Evolutionary conservation across 2,797 vertebrate genomes (phyloP).

Genomic region (Cyprinodon diabolis): DNA sequence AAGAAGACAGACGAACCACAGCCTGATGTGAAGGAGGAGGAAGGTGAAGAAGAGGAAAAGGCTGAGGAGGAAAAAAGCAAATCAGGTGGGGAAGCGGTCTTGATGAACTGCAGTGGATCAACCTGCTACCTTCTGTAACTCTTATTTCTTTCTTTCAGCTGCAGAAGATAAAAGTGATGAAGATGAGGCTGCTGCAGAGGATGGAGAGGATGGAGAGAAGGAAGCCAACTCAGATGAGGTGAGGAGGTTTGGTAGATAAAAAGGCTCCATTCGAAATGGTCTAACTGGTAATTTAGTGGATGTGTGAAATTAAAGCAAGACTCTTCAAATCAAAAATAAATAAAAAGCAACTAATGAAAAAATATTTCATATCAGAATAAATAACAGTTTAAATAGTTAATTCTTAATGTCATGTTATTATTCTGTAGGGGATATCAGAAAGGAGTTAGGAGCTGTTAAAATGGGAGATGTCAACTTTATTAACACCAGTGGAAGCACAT

Average conservation of each 20-base stretch:
- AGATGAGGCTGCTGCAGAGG: constrained; percentile 68
- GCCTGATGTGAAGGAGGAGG: constrained; percentile 92
- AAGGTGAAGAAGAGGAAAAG: constrained; percentile 78
- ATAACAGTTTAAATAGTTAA: too few relatives aligned
- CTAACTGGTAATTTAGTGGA: too few relatives aligned
- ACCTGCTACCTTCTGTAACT: neutral
- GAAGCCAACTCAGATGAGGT: constrained; percentile 64
- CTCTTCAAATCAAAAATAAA: too few relatives aligned
- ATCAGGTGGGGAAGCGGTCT: constrained; percentile 46
- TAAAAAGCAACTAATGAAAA: too few relatives aligned
- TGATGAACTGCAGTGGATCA: neutral
- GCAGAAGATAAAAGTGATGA: constrained; percentile 78
- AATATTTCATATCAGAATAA: too few relatives aligned
- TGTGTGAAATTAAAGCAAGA: too few relatives aligned
- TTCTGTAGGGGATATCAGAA: too few relatives aligned
- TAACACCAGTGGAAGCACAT: too few relatives aligned
- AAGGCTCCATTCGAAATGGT: neutral
- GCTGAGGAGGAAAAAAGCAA: constrained; percentile 50
- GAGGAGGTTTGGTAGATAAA: constrained; percentile 1
- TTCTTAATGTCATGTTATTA: too few relatives aligned
- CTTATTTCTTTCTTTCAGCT: constrained; percentile 50
- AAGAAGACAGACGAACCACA: constrained; percentile 98
- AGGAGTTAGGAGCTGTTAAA: too few relatives aligned
- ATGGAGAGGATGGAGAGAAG: constrained; percentile 59
- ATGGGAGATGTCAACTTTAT: too few relatives aligned